Evolutionary conservation across 2,797 vertebrate genomes (phyloP), one percentile per base, ranked within the genome.

Genomic region (Numenius phaeopus): DNA sequence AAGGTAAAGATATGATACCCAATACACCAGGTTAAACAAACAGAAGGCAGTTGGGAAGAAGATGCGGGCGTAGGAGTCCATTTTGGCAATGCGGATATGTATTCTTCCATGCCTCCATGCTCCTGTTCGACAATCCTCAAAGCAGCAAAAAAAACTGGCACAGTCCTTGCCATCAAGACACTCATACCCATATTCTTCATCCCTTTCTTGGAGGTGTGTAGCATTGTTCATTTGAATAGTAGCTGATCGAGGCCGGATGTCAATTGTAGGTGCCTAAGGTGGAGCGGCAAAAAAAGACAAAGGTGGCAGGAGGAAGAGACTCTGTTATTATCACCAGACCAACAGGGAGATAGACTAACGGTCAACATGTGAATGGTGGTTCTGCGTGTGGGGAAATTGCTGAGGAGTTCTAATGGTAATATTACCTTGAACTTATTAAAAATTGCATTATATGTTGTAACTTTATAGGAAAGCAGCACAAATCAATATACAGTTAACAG

Each of bases 201-300:
- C 99, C 57, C 99, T 98, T 98, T 99, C 99, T 98, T 99, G 99
- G 97, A 99, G 99, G 98, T 99, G 99, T 9, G 99, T 99, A 58
- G 99, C 99, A 98, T 99, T 99, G 99, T 99, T 99, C 99, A 99
- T 99, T 98, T 99, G 99, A 97, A 99, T 99, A 3, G 99, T 99
- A 54, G 99, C 99, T 22, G 99, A 99, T 83, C 99, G 98, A 11
- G 99, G 99, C 39, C 99, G 99, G 95, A 99, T 99, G 97, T 99
- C 99, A 87, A 99, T 99, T 42, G 99, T 99, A 52, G 99, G 99
- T 42, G 99, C 99, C 99, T 99, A 98, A 86, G 98, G 96, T 39
- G 85, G 96, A 97, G 92, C 66, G 80, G 93, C 91, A 97, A 42
- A 59, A 71, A 70, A 50, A 89, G 55, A 66, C 54, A 84, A 54